Conservation (phyloP, 2,888 invertebrate species). For the Mimachlamys varia region DNA sequence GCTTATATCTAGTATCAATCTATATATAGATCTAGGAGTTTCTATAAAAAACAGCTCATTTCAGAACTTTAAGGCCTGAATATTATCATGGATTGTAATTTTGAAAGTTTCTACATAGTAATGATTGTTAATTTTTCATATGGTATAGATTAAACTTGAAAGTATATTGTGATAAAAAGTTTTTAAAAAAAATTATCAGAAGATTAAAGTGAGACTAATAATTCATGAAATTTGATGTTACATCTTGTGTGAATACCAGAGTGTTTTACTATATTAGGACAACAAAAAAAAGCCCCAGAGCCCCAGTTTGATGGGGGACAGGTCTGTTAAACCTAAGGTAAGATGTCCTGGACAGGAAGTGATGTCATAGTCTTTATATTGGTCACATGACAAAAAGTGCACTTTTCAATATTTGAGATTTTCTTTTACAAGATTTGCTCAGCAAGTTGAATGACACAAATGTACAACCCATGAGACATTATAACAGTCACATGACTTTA, state of each 20-base stretch:
- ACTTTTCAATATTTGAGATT: not conserved
- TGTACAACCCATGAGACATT: not conserved
- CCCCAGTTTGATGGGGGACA: not conserved
- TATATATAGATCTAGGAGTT: no score
- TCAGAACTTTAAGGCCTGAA: no score
- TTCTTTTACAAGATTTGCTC: not conserved
- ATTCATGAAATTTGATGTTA: no score
- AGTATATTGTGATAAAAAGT: no score
- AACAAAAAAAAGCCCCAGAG: slow-evolving; percentile 10
- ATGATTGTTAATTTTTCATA: no score
- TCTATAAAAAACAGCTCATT: no score
- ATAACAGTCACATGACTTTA: not conserved
- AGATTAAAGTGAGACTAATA: no score
- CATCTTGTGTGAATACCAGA: not conserved
- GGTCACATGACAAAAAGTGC: not conserved
- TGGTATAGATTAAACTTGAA: no score
- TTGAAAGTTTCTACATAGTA: no score
- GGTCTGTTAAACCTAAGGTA: not conserved
- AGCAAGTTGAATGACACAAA: not conserved
- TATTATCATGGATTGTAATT: no score
- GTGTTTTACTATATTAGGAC: not conserved
- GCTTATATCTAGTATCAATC: no score
- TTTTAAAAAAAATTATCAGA: no score
- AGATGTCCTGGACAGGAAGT: not conserved
- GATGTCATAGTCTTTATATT: not conserved